Conservation (phyloP, 1,140 invertebrate species). For the Apis cerana region DNA sequence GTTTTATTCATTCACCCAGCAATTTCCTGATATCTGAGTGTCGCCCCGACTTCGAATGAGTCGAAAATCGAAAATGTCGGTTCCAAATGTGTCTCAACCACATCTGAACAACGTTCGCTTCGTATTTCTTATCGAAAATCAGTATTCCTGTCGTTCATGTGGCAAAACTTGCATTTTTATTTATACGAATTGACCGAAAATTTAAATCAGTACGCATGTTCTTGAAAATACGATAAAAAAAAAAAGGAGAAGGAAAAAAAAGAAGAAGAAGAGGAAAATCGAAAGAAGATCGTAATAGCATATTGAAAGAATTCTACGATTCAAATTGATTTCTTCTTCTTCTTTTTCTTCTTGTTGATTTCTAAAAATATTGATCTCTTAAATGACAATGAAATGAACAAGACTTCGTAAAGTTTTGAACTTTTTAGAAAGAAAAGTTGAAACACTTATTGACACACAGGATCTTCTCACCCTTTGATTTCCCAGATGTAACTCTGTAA, state of each 20-base stretch:
- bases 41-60: conserved; percentile 34
- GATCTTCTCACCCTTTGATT: neutral
- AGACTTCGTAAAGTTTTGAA: neutral
- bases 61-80: conserved; percentile 31
- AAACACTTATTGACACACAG: neutral
- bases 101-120: neutral
- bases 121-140: conserved; percentile 22
- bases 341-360: too few relatives aligned
- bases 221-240: neutral
- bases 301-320: neutral
- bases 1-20: conserved; percentile 33
- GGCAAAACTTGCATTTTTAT: conserved; percentile 28
- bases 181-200: conserved; percentile 18
- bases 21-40: conserved; percentile 18
- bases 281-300: too few relatives aligned
- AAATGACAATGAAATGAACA: neutral
- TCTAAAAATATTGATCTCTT: neutral
- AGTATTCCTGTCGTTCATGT: conserved; percentile 20
- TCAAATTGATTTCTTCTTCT: neutral
- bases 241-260: neutral
- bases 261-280: neutral
- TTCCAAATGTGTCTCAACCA: conserved; percentile 2
- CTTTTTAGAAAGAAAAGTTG: neutral
- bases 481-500: neutral
- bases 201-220: neutral